Base-by-base conservation (phyloP, 2,888 invertebrate genomes). In the Ypsolopha scabrella region DNA sequence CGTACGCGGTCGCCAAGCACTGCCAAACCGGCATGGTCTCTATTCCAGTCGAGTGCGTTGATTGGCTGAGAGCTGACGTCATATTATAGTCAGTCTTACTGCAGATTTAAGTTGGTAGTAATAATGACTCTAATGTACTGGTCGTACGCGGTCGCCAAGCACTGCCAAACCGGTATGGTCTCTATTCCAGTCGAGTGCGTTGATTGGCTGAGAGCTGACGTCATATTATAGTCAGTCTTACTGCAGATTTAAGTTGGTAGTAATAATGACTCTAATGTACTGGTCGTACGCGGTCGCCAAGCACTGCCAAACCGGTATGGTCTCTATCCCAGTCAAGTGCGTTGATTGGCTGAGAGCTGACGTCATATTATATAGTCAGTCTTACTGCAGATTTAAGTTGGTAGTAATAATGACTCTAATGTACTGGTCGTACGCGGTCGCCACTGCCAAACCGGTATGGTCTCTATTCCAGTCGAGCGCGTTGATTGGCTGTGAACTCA, bases 41-140 rank as follows among this genome's bases (percentile, higher is more conserved):
- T 89, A 75, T 94, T 95, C 98, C 98, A 98, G 68, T 97, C 96
- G 59, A 95, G 92, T n/a, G n/a, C n/a, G n/a, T n/a, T n/a, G n/a
- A n/a, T n/a, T n/a, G n/a, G n/a, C n/a, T n/a, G n/a, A 8, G 94
- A 90, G 66, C 93, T 93, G 56, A 98, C 24, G 4, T 24, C 24
- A 24, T 3, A 24, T n/a, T n/a, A n/a, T 2, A 24, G 24, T 24
- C 24, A 4, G 24, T 24, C 35, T 70, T 64, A 82, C 51, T 88
- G 90, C 52, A 92, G 87, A 76, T 94, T 94, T 7, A 98, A 88
- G 79, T 95, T 97, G 0, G 98, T 98, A 7, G 94, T 92, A 56
- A 98, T 92, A 37, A 98, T 74, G 4, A 98, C 91, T 39, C 98
- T 87, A 6, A 98, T 80, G n/a, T n/a, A 92, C 78, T 98, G 98